Evolutionary conservation across 2,797 vertebrate species (phyloP), one percentile per base, ranked within the genome.

Genomic region (Melanotaenia pygmaea): DNA sequence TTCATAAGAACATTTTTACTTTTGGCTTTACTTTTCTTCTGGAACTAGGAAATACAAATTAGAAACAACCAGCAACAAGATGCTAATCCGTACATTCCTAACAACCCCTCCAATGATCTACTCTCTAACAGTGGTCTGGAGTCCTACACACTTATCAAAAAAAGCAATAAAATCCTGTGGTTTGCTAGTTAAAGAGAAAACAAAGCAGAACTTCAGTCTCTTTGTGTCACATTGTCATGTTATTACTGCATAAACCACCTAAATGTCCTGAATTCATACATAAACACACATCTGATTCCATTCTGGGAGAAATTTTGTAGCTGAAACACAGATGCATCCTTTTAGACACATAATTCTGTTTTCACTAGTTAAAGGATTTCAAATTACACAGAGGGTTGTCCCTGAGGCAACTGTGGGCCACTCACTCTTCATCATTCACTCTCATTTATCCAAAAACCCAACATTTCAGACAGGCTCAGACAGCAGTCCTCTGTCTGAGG

Each of bases 221-320:
- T 77, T 62, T 76, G 35, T 10, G n/a, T 74, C 64, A 83, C 80
- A 85, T 79, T 88, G 90, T 89, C 83, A 78, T 90, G 82, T 81
- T 89, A 90, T 91, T 85, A 87, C 82, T 88, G 84, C 82, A 85
- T 64, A 86, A 90, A 86, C 87, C 91, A 72, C 87, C 35, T 50
- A 90, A 87, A 90, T 86, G 74, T 81, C 81, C 83, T n/a, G 64
- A 62, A 78, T 79, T 70, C 74, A 77, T 53, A 81, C 51, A 74
- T 37, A 67, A 69, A 74, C 67, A 77, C 45, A 76, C 16, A 59
- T 75, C 79, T 75, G 40, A 59, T 73, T 45, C 79, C 67, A 80
- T 80, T 69, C 68, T 74, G 35, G 56, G 60, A 67, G 63, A 74
- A 75, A 63, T 51, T 35, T 67, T 80, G 62, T 45, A 74, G 73